A percentile compares a stretch with the other conserved stretches of the same genome.
Evolutionary conservation across 2,113 vertebrate species (phyloP).

Genomic region (Barnardius zonarius): DNA sequence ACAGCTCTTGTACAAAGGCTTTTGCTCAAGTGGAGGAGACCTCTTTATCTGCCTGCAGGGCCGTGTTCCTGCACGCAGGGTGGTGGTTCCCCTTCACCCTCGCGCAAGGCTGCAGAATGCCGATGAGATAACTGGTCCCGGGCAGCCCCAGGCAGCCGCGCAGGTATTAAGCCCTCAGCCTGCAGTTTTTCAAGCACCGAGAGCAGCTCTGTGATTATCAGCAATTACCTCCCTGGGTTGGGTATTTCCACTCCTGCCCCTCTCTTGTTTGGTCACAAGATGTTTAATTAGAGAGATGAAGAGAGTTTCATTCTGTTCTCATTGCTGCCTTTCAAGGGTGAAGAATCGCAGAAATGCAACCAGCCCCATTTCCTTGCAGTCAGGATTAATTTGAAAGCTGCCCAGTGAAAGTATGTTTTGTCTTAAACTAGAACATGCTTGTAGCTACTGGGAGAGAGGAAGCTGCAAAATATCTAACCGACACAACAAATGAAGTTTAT

Average conservation of each 20-base stretch:
- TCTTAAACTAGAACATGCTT: background rate
- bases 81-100: background rate
- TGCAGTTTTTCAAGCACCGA: background rate
- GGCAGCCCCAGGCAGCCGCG: constrained; percentile 16
- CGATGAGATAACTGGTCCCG: background rate
- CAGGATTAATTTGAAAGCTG: constrained; percentile 16
- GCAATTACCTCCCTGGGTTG: constrained; percentile 20
- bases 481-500: background rate
- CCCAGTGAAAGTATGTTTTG: background rate
- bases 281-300: constrained; percentile 42
- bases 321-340: constrained; percentile 1
- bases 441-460: background rate
- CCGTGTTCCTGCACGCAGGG: background rate
- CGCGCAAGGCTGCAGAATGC: background rate
- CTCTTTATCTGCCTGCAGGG: background rate
- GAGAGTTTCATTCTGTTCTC: constrained; percentile 27
- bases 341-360: constrained; percentile 38
- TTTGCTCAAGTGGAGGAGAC: background rate
- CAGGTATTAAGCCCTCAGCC: constrained; percentile 5
- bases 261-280: constrained; percentile 43
- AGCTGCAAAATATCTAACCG: background rate
- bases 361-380: background rate
- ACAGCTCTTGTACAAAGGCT: background rate
- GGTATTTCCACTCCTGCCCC: constrained; percentile 49
- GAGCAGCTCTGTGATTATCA: constrained; percentile 29